These are phyloP conservation scores for Coronaproctus castanopsis DNA, from an alignment of 2,888 invertebrate species.

Conservation along the genomic window DNA sequence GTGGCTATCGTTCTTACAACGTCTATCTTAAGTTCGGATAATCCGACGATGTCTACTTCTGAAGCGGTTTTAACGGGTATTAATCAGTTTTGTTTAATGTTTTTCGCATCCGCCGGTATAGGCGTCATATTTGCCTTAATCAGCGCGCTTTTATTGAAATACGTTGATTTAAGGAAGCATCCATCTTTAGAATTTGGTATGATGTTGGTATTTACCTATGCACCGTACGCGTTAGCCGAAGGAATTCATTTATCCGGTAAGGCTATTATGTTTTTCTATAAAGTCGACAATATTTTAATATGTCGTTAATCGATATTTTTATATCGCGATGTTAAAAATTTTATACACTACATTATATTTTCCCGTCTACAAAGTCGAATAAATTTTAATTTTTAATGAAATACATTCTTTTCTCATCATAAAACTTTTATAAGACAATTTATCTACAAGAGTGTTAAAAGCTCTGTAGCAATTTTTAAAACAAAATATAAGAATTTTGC, in stretches of 20 bases:
- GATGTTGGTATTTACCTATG: slow-evolving; percentile 95
- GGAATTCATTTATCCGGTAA: slow-evolving; percentile 79
- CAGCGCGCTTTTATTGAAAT: slow-evolving; percentile 79
- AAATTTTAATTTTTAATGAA: no score
- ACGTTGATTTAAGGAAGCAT: slow-evolving; percentile 87
- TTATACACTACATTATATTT: no score
- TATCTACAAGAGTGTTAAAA: no score
- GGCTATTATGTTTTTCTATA: slow-evolving; percentile 8
- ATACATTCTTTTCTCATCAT: no score
- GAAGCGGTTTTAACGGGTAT: slow-evolving; percentile 75
- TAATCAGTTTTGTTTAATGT: slow-evolving; percentile 63
- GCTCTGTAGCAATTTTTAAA: no score
- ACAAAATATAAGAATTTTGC: no score
- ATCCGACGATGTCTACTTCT: slow-evolving; percentile 44
- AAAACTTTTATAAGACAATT: no score
- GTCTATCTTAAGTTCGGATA: slow-evolving; percentile 52
- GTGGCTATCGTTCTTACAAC: slow-evolving; percentile 94
- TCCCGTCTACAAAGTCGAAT: no score
- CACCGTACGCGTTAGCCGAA: slow-evolving; percentile 94
- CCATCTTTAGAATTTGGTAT: slow-evolving; percentile 96
- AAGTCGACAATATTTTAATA: neutral
- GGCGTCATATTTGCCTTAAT: slow-evolving; percentile 86
- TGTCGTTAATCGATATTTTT: no score
- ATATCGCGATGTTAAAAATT: no score
- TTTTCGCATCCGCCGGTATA: slow-evolving; percentile 93